A percentile compares a stretch with the other conserved stretches of the same genome.
phyloP scores from a whole-genome alignment of 2,797 vertebrate species.

The Bryconaethiops microstoma region DNA sequence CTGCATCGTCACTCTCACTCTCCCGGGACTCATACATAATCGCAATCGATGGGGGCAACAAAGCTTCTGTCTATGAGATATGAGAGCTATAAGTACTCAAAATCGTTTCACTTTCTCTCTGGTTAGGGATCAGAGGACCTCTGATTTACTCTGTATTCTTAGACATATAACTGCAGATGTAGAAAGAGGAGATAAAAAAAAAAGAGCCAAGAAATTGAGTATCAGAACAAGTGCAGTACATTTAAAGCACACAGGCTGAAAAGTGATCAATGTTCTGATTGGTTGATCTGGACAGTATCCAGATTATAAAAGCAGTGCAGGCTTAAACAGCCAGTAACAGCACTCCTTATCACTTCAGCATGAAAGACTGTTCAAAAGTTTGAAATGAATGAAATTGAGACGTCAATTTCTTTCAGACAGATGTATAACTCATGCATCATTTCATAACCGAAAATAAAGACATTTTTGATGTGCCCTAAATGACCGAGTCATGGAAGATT shows the following conservation, averaged over 20 bases:
- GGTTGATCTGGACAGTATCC: not conserved
- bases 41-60: slow-evolving; percentile 7
- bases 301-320: not conserved
- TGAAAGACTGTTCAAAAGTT: no score
- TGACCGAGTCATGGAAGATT: no score
- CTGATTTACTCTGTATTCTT: not conserved
- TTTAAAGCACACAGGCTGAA: not conserved
- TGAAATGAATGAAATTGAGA: no score
- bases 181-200: not conserved
- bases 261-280: not conserved
- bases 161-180: not conserved
- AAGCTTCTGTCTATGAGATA: slow-evolving; percentile 10
- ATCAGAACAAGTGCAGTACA: not conserved
- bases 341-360: not conserved
- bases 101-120: not conserved
- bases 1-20: not conserved
- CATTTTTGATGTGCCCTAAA: no score
- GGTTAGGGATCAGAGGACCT: not conserved
- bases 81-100: not conserved
- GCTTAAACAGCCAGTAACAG: no score
- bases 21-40: slow-evolving; percentile 15
- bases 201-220: not conserved
- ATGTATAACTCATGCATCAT: no score
- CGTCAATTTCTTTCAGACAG: not conserved
- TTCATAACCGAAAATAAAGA: no score